Conservation (phyloP, 1,140 invertebrate species). For the Trialeurodes vaporariorum region DNA sequence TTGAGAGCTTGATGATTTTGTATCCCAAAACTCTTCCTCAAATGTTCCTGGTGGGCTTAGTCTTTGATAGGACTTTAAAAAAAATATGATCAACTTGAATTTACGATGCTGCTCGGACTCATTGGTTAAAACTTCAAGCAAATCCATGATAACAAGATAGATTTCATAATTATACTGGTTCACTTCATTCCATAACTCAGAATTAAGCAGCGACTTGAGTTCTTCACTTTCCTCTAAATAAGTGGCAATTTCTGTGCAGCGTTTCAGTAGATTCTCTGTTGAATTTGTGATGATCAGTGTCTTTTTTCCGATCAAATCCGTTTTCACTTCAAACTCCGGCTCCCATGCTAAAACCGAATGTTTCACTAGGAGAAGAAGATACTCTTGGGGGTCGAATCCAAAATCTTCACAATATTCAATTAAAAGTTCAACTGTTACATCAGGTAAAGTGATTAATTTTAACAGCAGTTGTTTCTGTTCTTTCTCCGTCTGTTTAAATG, state of each 20-base stretch:
- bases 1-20: constrained; percentile 28
- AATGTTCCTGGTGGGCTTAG: constrained; percentile 28
- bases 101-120: constrained; percentile 15
- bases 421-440: constrained; percentile 27
- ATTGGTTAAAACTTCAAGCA: constrained; percentile 26
- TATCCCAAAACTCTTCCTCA: constrained; percentile 33
- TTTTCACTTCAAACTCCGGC: constrained; percentile 26
- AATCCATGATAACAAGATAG: constrained; percentile 33
- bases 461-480: constrained; percentile 30
- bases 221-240: constrained; percentile 23
- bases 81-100: constrained; percentile 18
- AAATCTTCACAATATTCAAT: constrained; percentile 33
- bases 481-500: constrained; percentile 24
- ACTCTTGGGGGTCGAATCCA: constrained; percentile 31
- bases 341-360: constrained; percentile 32
- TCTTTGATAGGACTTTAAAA: constrained; percentile 10
- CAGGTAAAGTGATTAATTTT: constrained; percentile 26
- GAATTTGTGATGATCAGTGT: constrained; percentile 9
- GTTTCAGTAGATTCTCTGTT: constrained; percentile 7
- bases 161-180: constrained; percentile 39
- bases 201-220: constrained; percentile 14
- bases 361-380: constrained; percentile 33
- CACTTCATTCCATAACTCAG: constrained; percentile 22
- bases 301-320: constrained; percentile 14
- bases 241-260: not conserved